phyloP scores from a whole-genome alignment of 2,797 vertebrate species.

The Tokudaia muenninki region DNA sequence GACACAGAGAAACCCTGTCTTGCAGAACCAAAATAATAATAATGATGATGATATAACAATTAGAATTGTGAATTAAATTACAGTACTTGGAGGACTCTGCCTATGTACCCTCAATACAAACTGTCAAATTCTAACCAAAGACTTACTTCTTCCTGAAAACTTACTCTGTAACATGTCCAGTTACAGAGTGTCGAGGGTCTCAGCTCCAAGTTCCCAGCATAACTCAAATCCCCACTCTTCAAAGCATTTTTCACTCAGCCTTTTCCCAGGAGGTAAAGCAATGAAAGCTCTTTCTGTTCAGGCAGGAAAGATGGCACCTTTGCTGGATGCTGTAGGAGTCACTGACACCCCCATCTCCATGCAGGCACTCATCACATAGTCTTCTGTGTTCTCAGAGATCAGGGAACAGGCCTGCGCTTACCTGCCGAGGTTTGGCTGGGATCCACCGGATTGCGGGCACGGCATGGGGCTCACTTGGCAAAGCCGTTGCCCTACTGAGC shows the following conservation, averaged over 20 bases:
- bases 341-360: neutral
- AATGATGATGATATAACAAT: neutral
- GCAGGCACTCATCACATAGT: rapidly evolving
- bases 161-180: neutral
- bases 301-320: neutral
- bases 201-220: neutral
- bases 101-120: neutral
- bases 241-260: neutral
- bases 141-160: neutral
- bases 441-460: neutral
- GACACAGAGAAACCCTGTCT: neutral
- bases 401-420: neutral
- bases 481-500: neutral
- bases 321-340: neutral
- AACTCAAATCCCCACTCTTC: neutral
- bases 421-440: conserved; percentile 47
- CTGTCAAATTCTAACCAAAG: neutral
- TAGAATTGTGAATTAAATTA: conserved; percentile 18
- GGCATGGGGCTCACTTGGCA: neutral
- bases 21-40: no score
- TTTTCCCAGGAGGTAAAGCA: neutral
- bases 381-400: neutral
- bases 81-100: neutral
- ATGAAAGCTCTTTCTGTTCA: conserved; percentile 29
- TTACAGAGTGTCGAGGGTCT: neutral